Base-by-base conservation (phyloP, 2,888 invertebrate genomes). In the Drosophila kambysellisi region DNA sequence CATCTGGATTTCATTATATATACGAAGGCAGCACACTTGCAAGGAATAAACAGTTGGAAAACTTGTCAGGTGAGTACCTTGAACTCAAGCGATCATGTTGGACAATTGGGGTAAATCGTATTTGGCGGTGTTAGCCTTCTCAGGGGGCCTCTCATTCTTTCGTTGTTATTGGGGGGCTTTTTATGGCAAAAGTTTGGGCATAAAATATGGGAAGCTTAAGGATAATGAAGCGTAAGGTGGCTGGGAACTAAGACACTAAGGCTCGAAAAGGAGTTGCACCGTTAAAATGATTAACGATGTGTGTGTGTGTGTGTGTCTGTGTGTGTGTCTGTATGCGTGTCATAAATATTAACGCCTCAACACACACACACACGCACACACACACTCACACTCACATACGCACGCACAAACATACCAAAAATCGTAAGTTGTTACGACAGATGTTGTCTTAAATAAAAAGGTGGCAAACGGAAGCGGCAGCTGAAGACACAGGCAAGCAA, bases 201-300 rank as follows among this genome's bases (percentile, higher is more conserved):
- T 83, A 78, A 81, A 81, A 68, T 46, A 67, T n/a, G 53, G 37
- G n/a, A 30, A 58, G 66, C 72, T 80, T 70, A 60, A 46, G 50
- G 46, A 71, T 71, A 81, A 76, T 77, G 66, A 57, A 63, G 79
- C 75, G 32, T 30, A 53, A 73, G 61, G 52, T 56, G 59, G 66
- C 59, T 41, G 67, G n/a, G 50, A 60, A 20, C 41, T 41, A 33
- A 56, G 58, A 43, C 46, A 67, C 70, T 54, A 30, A 46, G 46
- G 37, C 56, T 41, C 15, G 63, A 56, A 79, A 83, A 83, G 76
- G 75, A 82, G 85, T 79, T 78, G 75, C 46, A 85, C 76, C 88
- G 86, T 88, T 86, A 81, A 86, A 91, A 92, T 92, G 92, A 92
- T 92, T 91, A 92, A 92, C 91, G 92, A 91, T 87, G 81, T 79